Evolutionary conservation across 2,797 vertebrate species (phyloP).

Genomic region (Enteromius treurensis): DNA sequence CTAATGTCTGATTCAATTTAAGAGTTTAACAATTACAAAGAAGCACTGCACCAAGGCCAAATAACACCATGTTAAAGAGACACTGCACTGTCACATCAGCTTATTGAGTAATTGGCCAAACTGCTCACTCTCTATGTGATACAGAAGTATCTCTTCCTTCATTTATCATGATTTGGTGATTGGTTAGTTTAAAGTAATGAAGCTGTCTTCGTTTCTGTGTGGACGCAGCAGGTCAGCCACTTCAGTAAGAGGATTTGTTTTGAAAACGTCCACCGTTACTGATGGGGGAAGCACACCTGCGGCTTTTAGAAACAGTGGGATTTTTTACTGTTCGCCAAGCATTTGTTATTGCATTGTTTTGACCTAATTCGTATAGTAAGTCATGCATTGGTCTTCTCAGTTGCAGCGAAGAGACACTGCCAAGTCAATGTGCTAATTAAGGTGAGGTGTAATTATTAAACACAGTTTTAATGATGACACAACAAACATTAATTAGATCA

Average conservation of each 20-base stretch:
- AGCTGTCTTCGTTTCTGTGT: conserved; percentile 33
- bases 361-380: background rate
- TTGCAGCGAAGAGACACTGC: background rate
- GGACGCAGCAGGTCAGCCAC: conserved; percentile 49
- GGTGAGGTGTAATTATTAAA: conserved; percentile 18
- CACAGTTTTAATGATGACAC: conserved; percentile 3
- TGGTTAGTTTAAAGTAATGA: conserved; percentile 50
- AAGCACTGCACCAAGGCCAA: conserved; percentile 55
- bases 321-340: conserved; percentile 22
- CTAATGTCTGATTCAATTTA: background rate
- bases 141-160: conserved; percentile 37
- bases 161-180: conserved; percentile 52
- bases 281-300: conserved; percentile 46
- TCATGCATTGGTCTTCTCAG: conserved; percentile 19
- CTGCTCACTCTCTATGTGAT: conserved; percentile 54
- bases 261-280: conserved; percentile 21
- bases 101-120: conserved; percentile 81
- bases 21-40: background rate
- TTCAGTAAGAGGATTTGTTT: conserved; percentile 32
- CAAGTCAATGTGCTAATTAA: conserved; percentile 18
- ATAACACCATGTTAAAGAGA: conserved; percentile 64
- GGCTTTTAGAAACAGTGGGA: conserved; percentile 11
- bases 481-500: conserved; percentile 14
- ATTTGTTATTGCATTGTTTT: conserved; percentile 18
- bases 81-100: conserved; percentile 72